Base-by-base conservation (phyloP, 2,888 invertebrate species). In the Drosophila setosimentum region DNA sequence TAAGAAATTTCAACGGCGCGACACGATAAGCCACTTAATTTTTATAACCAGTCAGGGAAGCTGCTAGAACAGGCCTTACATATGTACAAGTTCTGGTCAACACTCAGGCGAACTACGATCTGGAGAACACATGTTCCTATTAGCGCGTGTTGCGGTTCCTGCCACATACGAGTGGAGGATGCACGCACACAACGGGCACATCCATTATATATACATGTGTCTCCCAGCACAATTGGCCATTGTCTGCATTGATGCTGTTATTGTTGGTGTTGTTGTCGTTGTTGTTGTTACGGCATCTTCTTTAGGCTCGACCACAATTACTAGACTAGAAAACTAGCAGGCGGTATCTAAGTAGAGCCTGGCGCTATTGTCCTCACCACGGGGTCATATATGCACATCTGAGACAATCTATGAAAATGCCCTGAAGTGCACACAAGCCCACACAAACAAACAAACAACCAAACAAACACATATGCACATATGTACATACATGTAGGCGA, bases 121-220 rank as follows among this genome's bases (percentile, higher is more conserved):
- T 27, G 40, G 24, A 49, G 76, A 80, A 90, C 83, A 90, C 76
- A 82, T 90, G 90, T 90, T 91, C 90, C 87, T 87, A 91, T 91
- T 91, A 90, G 87, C 89, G 90, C 91, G 89, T 85, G 87, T 80
- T 88, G 82, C 60, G 81, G 82, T 81, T 82, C 66, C 84, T 65
- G 51, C 29, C 78, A 65, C 68, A 73, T 54, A 73, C 29, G 57
- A 74, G 24, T 24, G 45, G 24, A 45, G 24, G 61, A 62, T 65
- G 63, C 73, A 21, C 63, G 64, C 53, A 70, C 82, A 70, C 86
- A 73, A 58, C 66, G 66, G 54, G 49, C 62, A 62, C 75, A 82
- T 76, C 71, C 69, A 87, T 89, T 84, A 82, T 80, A 64, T 74
- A 61, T 32, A 42, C 40, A 59, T 72, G 62, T 73, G 62, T 63